phyloP scores from a whole-genome alignment of 2,113 vertebrate genomes.

The Lathamus discolor region DNA sequence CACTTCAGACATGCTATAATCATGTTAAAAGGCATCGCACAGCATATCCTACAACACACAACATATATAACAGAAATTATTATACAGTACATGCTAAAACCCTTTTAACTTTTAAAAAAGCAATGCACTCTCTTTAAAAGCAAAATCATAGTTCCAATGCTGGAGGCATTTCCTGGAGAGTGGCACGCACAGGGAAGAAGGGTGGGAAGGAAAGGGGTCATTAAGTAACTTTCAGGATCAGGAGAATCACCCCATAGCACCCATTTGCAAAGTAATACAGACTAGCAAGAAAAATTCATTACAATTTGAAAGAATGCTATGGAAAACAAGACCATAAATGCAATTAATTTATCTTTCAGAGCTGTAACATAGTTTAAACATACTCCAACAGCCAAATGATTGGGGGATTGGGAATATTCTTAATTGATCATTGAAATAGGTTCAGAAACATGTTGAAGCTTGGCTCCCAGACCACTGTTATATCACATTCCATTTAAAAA shows the following conservation, averaged over 20 bases:
- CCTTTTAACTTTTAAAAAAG: not conserved
- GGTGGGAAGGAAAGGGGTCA: not conserved
- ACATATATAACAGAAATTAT: not conserved
- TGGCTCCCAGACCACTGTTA: not conserved
- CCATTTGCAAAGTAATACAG: not conserved
- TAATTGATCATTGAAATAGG: not conserved
- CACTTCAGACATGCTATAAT: not conserved
- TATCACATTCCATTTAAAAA: not conserved
- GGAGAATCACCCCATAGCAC: not conserved
- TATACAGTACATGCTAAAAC: not conserved
- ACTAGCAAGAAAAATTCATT: not conserved
- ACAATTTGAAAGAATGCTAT: not conserved
- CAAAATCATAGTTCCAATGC: not conserved
- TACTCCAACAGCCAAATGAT: not conserved
- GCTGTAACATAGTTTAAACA: not conserved
- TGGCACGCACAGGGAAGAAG: rapidly evolving
- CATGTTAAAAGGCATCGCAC: not conserved
- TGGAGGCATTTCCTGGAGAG: not conserved
- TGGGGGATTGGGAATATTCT: not conserved
- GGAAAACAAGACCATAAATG: not conserved
- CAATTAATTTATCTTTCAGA: not conserved
- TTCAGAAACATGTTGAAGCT: not conserved
- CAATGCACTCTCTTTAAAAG: not conserved
- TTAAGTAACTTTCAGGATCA: not conserved
- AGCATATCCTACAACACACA: not conserved